These are phyloP conservation scores for Sceliomorpha sp. DNA, from an alignment of 2,888 invertebrate species.

Conservation along the genomic window DNA sequence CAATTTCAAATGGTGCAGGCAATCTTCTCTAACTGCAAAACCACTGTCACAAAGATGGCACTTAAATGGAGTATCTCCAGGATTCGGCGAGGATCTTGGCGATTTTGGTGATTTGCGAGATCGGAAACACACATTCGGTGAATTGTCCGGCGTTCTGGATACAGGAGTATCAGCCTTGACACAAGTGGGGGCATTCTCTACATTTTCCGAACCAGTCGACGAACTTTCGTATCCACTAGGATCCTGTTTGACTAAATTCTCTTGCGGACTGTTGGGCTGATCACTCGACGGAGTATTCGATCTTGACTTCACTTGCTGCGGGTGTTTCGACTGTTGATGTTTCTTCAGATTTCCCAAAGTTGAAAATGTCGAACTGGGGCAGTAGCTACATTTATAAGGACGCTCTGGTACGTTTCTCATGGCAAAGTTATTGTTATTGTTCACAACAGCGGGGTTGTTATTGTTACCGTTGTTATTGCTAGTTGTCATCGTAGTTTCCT, in stretches of 20 bases:
- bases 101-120: constrained; percentile 62
- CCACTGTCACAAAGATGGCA: constrained; percentile 96
- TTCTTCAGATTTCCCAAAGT: constrained; percentile 89
- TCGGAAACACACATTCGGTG: no score
- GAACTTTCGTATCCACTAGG: constrained; percentile 77
- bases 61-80: constrained; percentile 88
- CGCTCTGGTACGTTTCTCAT: constrained; percentile 88
- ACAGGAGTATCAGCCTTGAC: constrained; percentile 61
- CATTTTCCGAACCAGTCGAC: constrained; percentile 79
- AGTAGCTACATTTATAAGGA: constrained; percentile 89
- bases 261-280: constrained; percentile 61
- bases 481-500: constrained; percentile 62
- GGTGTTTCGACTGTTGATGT: constrained; percentile 88
- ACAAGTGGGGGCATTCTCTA: constrained; percentile 66
- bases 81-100: constrained; percentile 74
- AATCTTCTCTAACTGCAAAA: constrained; percentile 89
- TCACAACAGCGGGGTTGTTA: constrained; percentile 59
- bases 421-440: constrained; percentile 81
- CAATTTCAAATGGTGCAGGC: constrained; percentile 90
- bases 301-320: constrained; percentile 80
- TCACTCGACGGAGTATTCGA: constrained; percentile 75
- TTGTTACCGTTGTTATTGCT: constrained; percentile 56
- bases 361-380: constrained; percentile 91
- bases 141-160: constrained; percentile 42
- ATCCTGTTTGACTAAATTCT: constrained; percentile 70